These are phyloP conservation scores for Chascanopsetta lugubris DNA, from an alignment of 2,113 vertebrate species.

Conservation along the genomic window DNA sequence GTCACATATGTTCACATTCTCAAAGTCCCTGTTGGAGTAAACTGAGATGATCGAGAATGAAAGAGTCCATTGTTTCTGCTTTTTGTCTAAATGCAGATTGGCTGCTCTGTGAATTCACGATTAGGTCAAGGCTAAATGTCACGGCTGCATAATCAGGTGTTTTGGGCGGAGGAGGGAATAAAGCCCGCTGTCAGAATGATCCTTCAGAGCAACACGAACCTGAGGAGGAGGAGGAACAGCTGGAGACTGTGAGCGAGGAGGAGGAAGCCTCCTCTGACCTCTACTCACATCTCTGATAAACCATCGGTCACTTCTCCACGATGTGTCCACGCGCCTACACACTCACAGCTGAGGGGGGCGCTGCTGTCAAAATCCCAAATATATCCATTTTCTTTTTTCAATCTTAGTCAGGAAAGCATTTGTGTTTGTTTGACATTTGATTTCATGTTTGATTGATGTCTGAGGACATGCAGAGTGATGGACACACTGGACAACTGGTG, in stretches of 20 bases:
- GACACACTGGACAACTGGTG: too few relatives aligned
- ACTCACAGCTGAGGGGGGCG: background rate
- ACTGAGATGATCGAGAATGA: background rate
- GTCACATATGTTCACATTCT: too few relatives aligned
- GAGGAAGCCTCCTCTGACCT: constrained; percentile 26
- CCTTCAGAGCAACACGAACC: background rate
- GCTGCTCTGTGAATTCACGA: constrained; percentile 5
- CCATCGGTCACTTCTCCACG: constrained; percentile 22
- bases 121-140: constrained; percentile 1
- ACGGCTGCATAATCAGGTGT: background rate
- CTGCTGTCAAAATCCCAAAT: constrained; percentile 12
- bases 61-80: background rate
- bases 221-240: background rate
- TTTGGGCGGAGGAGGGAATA: background rate
- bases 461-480: constrained; percentile 38
- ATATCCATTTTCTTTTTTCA: background rate
- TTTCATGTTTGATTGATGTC: constrained; percentile 46
- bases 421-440: constrained; percentile 39
- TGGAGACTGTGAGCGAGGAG: background rate
- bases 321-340: background rate
- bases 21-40: too few relatives aligned
- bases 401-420: constrained; percentile 2
- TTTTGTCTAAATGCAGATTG: background rate
- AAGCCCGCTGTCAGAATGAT: constrained; percentile 8
- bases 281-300: background rate